Base-by-base conservation (phyloP, 2,888 invertebrate species). In the Microctonus brassicae region DNA sequence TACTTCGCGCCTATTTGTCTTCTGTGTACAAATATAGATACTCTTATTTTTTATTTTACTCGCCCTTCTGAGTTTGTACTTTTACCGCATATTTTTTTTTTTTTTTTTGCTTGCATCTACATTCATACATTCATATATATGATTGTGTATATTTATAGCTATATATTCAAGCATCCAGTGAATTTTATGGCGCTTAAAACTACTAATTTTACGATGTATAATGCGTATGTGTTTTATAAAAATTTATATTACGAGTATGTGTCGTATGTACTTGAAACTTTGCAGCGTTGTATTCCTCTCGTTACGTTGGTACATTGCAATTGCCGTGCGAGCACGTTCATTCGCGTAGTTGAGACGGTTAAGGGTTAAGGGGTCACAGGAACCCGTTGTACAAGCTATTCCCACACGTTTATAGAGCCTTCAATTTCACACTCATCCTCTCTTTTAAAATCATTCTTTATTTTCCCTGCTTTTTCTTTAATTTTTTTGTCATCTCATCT, bases 321-420 rank as follows among this genome's bases (percentile, higher is more conserved):
- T 77, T 77, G 75, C 65, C 75, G 74, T 74, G 76, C 71, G 76
- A 77, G 74, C 72, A 47, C 55, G 71, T 75, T 76, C 64, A 66
- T 73, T 73, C 70, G 66, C 70, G 61, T 63, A 64, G 70, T 76
- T 73, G 72, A 70, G 73, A 73, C 70, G 68, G 65, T 70, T 66
- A 72, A 67, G 72, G 67, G 67, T 67, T 67, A 66, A 67, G 65
- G 72, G 74, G 75, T 75, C 76, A 73, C 76, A 77, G 76, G 77
- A 77, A 77, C 72, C 65, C 71, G 34, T 53, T 69, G 65, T 69
- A 53, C 73, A 62, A 36, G 53, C 75, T 62, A 76, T 77, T 77
- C 77, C 74, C 77, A 77, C 77, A 72, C 63, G 52, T 57, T 68
- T 29, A 29, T 29, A 34, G 22, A 26, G 29, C 64, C 64, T 63